Percentiles rank a stretch among this genome's conserved stretches.
phyloP scores from a whole-genome alignment of 2,797 vertebrate genomes.

The Eurystomus glaucurus region DNA sequence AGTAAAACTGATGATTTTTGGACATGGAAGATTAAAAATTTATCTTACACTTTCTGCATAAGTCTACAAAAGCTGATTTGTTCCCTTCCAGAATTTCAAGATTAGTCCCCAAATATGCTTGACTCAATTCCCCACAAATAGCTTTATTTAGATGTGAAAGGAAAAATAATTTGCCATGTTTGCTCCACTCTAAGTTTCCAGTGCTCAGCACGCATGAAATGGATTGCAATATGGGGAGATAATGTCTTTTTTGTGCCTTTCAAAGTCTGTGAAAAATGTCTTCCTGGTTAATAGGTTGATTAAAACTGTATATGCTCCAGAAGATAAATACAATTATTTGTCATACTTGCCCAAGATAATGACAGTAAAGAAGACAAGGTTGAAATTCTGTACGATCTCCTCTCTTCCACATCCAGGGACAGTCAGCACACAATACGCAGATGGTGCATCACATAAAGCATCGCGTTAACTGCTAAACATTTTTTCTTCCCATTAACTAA shows the following conservation, averaged over 20 bases:
- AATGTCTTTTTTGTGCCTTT: slow-evolving; percentile 74
- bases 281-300: slow-evolving; percentile 77
- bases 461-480: slow-evolving; percentile 74
- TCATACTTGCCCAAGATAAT: slow-evolving; percentile 68
- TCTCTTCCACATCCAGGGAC: slow-evolving; percentile 53
- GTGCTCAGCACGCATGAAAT: slow-evolving; percentile 67
- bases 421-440: slow-evolving; percentile 66
- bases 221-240: slow-evolving; percentile 63
- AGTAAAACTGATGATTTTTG: not conserved
- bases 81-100: slow-evolving; percentile 1
- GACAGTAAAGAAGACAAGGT: slow-evolving; percentile 69
- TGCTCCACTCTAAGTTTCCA: slow-evolving; percentile 35
- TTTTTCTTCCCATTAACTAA: slow-evolving; percentile 81
- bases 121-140: slow-evolving; percentile 7
- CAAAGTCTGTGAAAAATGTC: slow-evolving; percentile 77
- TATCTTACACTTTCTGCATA: not conserved
- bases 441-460: slow-evolving; percentile 73
- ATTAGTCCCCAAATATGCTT: not conserved
- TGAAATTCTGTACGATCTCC: slow-evolving; percentile 69
- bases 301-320: slow-evolving; percentile 77
- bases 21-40: not conserved
- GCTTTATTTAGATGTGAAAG: slow-evolving; percentile 26
- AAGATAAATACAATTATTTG: slow-evolving; percentile 79
- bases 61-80: not conserved
- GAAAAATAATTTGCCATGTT: slow-evolving; percentile 31